phyloP scores from a whole-genome alignment of 2,113 vertebrate genomes.

The Crocuta crocuta region DNA sequence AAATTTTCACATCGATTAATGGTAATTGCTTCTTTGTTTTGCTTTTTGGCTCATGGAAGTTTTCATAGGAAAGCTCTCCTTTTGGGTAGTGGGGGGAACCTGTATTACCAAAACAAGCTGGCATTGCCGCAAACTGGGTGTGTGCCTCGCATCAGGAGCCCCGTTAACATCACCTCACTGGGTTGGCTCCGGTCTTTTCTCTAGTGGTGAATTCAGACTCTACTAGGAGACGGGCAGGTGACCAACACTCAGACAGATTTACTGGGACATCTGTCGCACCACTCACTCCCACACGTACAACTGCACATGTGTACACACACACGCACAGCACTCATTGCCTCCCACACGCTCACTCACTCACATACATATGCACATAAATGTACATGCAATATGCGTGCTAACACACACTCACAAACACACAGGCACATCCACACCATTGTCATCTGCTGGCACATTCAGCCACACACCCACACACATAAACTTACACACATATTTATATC shows the following conservation, averaged over 20 bases:
- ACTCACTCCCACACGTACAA: accelerated
- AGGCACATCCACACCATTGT: neutral
- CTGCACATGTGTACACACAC: neutral
- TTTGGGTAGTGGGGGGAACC: neutral
- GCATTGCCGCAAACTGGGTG: too few relatives aligned
- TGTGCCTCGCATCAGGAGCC: neutral
- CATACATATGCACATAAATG: neutral
- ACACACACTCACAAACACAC: neutral
- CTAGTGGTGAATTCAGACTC: neutral
- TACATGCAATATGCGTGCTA: accelerated
- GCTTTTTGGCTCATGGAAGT: neutral
- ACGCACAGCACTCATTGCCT: too few relatives aligned
- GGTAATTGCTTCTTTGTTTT: neutral
- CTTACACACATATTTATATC: neutral
- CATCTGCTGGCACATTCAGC: neutral
- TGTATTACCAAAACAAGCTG: neutral
- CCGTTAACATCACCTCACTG: neutral
- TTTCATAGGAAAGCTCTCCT: neutral
- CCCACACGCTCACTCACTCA: neutral
- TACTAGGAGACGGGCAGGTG: neutral
- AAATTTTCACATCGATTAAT: neutral
- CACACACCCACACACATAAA: neutral
- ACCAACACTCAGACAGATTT: neutral
- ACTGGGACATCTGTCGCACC: accelerated
- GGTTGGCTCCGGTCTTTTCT: neutral